Evolutionary conservation across 2,113 vertebrate genomes (phyloP).

Genomic region (Hoplias malabaricus): DNA sequence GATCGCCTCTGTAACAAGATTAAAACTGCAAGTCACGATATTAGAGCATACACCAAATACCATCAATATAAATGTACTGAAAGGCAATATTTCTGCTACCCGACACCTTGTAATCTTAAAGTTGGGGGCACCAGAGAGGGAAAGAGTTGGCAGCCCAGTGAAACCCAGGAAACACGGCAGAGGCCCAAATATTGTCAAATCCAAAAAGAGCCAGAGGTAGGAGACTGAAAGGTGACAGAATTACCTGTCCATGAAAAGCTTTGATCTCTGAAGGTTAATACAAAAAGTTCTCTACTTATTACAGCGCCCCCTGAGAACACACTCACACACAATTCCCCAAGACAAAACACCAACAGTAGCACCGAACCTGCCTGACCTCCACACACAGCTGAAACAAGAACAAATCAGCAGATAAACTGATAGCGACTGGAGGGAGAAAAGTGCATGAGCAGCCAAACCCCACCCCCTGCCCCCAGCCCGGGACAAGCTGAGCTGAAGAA

Average conservation of each 20-base stretch:
- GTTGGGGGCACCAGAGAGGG: background rate
- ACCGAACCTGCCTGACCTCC: slow-evolving; percentile 45
- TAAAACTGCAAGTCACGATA: no score
- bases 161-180: background rate
- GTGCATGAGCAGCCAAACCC: slow-evolving; percentile 50
- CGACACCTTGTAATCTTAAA: background rate
- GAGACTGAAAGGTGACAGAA: background rate
- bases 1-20: no score
- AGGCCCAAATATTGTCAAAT: background rate
- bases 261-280: background rate
- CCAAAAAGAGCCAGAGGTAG: background rate
- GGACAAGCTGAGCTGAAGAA: slow-evolving; percentile 32
- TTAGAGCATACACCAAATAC: no score
- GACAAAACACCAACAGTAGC: slow-evolving; percentile 4
- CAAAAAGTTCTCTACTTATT: background rate
- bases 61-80: no score
- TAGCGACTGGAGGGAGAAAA: slow-evolving; percentile 51
- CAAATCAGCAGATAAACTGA: slow-evolving; percentile 57
- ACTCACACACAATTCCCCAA: background rate
- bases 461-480: background rate
- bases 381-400: slow-evolving; percentile 39
- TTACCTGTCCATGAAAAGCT: background rate
- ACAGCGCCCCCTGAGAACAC: background rate
- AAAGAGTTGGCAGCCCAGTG: background rate
- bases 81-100: background rate